Conservation (phyloP, 1,140 invertebrate genomes). For the Sinella curviseta region DNA sequence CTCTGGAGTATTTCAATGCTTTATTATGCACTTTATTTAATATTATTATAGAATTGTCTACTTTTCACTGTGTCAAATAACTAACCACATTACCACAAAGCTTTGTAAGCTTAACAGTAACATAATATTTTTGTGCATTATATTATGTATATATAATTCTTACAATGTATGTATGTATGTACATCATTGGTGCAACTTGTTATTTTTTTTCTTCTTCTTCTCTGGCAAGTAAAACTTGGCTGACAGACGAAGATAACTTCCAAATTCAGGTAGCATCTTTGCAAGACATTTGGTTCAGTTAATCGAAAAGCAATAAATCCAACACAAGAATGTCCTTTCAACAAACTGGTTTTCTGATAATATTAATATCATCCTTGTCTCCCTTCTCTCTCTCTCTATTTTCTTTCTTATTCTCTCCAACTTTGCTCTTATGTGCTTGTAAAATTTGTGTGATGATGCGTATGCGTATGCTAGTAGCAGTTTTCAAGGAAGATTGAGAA, state of each 20-base stretch:
- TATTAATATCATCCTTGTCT: slow-evolving; percentile 37
- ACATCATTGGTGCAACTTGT: background rate
- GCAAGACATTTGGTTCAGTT: slow-evolving; percentile 45
- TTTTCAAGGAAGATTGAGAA: background rate
- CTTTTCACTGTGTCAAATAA: background rate
- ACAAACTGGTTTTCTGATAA: slow-evolving; percentile 47
- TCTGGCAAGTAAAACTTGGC: slow-evolving; percentile 13
- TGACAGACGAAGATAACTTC: slow-evolving; percentile 24
- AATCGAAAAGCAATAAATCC: slow-evolving; percentile 50
- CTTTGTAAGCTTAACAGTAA: too few relatives aligned
- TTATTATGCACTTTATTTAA: background rate
- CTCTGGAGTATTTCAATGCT: background rate
- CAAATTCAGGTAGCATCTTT: slow-evolving; percentile 47
- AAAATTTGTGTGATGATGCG: background rate
- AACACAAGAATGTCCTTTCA: slow-evolving; percentile 48
- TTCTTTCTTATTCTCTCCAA: background rate
- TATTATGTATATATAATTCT: too few relatives aligned
- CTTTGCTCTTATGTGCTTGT: background rate
- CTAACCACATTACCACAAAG: too few relatives aligned
- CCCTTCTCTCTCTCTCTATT: background rate
- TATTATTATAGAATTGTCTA: background rate
- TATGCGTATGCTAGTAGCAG: slow-evolving; percentile 10
- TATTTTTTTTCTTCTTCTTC: background rate
- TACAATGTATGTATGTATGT: background rate
- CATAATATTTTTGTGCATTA: too few relatives aligned